Evolutionary conservation across 2,797 vertebrate species (phyloP).

Genomic region (Agapornis canus): DNA sequence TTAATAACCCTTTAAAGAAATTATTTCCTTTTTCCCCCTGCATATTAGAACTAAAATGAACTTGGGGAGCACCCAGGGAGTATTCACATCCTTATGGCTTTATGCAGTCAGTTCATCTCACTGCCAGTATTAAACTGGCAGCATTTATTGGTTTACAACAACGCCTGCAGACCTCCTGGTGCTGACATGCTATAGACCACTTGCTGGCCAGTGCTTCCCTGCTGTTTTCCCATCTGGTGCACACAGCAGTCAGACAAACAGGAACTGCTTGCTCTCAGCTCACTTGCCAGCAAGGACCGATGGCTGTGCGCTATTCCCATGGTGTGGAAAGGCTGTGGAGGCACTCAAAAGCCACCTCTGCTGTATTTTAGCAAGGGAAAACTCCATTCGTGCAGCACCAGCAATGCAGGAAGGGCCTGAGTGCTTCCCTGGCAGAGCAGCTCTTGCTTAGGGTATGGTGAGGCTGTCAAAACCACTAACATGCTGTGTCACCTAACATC

Average conservation of each 20-base stretch:
- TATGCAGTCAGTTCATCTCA: not conserved
- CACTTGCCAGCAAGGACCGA: not conserved
- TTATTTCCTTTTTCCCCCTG: not conserved
- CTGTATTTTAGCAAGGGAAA: not conserved
- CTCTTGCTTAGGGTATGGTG: not conserved
- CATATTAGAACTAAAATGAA: not conserved
- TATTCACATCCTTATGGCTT: not conserved
- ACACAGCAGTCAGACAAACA: not conserved
- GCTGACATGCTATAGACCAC: not conserved
- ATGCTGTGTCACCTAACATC: not conserved
- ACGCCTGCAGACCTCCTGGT: not conserved
- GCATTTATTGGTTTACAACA: not conserved
- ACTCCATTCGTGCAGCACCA: not conserved
- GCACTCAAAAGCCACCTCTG: not conserved
- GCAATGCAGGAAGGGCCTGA: not conserved
- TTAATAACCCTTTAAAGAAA: not conserved
- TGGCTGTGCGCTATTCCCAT: not conserved
- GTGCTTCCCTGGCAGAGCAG: not conserved
- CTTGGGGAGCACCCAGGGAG: fast-evolving
- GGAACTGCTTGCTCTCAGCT: not conserved
- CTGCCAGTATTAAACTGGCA: not conserved
- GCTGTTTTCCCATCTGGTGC: not conserved
- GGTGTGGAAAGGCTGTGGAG: not conserved
- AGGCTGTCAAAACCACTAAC: not conserved
- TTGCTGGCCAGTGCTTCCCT: not conserved